Conservation (phyloP, 2,797 vertebrate species). For the Neopelma chrysocephalum region DNA sequence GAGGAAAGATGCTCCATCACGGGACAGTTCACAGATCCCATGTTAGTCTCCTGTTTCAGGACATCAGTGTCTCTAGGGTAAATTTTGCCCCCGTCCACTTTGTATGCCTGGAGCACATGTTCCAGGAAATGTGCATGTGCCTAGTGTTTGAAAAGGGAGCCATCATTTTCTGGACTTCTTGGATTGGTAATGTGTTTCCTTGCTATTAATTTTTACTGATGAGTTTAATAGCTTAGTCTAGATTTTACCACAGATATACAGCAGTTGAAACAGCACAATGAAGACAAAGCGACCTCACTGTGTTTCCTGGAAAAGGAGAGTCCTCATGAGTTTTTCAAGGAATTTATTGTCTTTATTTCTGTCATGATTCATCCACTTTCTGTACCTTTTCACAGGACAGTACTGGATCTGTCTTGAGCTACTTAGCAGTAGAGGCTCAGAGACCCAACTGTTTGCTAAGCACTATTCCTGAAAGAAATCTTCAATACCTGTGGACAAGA, state of each 20-base stretch:
- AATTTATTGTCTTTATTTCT: neutral
- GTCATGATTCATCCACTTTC: neutral
- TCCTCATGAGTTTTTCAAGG: neutral
- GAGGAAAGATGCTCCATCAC: neutral
- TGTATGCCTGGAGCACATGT: neutral
- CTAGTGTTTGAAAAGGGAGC: neutral
- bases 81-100: neutral
- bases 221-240: neutral
- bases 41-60: neutral
- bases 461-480: neutral
- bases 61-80: neutral
- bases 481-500: neutral
- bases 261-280: neutral
- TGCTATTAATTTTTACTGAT: neutral
- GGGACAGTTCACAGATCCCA: neutral
- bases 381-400: neutral
- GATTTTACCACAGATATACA: neutral
- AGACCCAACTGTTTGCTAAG: neutral
- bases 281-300: neutral
- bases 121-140: neutral
- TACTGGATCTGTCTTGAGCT: neutral
- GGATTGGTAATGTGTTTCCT: neutral
- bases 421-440: neutral
- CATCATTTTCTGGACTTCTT: neutral
- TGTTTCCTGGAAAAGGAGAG: neutral